A percentile compares a stretch with the other conserved stretches of the same genome.
Conservation (phyloP, 1,140 invertebrate species). For the Micrasema longulum region DNA sequence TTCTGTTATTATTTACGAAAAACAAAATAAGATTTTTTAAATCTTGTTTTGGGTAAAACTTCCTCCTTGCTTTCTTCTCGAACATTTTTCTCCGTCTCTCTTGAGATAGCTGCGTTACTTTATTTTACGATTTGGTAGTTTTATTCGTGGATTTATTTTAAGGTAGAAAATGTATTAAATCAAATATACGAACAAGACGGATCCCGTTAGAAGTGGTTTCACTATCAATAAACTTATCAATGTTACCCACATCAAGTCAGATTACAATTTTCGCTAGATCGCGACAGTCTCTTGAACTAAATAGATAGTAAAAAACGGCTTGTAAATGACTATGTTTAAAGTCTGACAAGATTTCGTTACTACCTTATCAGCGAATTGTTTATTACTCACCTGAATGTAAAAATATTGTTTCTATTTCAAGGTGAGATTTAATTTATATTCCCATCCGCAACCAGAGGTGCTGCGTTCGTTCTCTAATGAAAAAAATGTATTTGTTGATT, state of each 20-base stretch:
- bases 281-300: background rate
- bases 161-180: background rate
- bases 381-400: too few relatives aligned
- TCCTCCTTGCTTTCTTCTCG: too few relatives aligned
- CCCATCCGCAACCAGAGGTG: background rate
- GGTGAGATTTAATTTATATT: background rate
- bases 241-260: background rate
- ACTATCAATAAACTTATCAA: background rate
- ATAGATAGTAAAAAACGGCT: slow-evolving; percentile 18
- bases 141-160: background rate
- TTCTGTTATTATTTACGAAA: too few relatives aligned
- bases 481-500: background rate
- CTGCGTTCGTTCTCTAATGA: background rate
- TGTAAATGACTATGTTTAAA: background rate
- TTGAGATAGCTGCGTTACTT: background rate
- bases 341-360: background rate
- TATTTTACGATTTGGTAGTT: background rate
- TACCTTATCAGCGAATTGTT: too few relatives aligned
- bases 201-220: background rate
- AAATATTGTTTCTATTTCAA: background rate
- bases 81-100: too few relatives aligned
- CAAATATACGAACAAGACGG: background rate
- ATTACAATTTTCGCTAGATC: background rate
- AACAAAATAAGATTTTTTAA: too few relatives aligned
- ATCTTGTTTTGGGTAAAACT: too few relatives aligned